A percentile compares a stretch with the other conserved stretches of the same genome.
Conservation (phyloP, 2,797 vertebrate genomes). For the Lagocephalus sceleratus region DNA sequence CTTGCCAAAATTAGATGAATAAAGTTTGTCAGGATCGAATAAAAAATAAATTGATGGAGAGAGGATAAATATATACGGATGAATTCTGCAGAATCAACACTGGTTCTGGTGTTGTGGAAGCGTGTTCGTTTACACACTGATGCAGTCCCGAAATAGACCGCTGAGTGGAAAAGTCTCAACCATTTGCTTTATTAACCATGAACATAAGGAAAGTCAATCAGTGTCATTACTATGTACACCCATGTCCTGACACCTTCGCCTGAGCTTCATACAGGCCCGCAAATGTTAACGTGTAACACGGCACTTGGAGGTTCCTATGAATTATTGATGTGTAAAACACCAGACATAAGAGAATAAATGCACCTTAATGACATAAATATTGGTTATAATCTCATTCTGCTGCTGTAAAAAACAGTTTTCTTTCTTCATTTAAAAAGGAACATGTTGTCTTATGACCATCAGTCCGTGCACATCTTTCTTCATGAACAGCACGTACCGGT, state of each 20-base stretch:
- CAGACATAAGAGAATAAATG: not conserved
- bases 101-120: too few relatives aligned
- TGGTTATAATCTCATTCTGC: not conserved
- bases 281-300: slow-evolving; percentile 70
- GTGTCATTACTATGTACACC: slow-evolving; percentile 70
- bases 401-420: slow-evolving; percentile 14
- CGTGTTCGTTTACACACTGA: not conserved
- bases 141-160: slow-evolving; percentile 34
- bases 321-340: slow-evolving; percentile 61
- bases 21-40: too few relatives aligned
- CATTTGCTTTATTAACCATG: slow-evolving; percentile 59
- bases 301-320: slow-evolving; percentile 45
- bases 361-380: not conserved
- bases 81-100: too few relatives aligned
- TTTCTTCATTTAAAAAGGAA: slow-evolving; percentile 41
- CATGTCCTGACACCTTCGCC: slow-evolving; percentile 58
- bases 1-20: too few relatives aligned
- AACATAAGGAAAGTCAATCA: slow-evolving; percentile 59
- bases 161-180: slow-evolving; percentile 58
- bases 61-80: too few relatives aligned
- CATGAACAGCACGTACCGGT: slow-evolving; percentile 66
- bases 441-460: slow-evolving; percentile 47
- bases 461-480: slow-evolving; percentile 62
- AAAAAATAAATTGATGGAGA: too few relatives aligned
- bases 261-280: slow-evolving; percentile 35